These are phyloP conservation scores for Leguminivora glycinivorella DNA, from an alignment of 1,140 invertebrate genomes.

Conservation along the genomic window DNA sequence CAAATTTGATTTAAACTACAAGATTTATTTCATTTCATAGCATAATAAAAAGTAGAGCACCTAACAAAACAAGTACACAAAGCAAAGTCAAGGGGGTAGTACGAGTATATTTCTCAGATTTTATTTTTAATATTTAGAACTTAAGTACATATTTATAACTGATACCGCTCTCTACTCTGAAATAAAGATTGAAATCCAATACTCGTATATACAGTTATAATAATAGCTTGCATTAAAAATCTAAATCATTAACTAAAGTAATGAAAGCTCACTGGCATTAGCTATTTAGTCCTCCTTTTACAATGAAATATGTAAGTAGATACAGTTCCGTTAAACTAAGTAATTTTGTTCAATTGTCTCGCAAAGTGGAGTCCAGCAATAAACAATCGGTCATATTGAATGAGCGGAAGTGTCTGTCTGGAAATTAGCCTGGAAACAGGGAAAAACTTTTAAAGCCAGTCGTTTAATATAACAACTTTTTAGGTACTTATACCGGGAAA, in stretches of 20 bases:
- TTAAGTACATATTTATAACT: no score
- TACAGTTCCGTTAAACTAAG: conserved; percentile 63
- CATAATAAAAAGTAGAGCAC: no score
- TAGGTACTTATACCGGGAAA: conserved; percentile 44
- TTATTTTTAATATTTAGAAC: no score
- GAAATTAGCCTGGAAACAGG: conserved; percentile 74
- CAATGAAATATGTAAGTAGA: conserved; percentile 25
- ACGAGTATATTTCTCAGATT: no score
- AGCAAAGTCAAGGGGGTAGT: no score
- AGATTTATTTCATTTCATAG: no score
- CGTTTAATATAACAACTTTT: conserved; percentile 72
- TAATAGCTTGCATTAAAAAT: background rate
- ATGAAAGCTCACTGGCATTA: background rate
- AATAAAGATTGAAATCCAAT: no score
- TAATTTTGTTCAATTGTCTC: conserved; percentile 73
- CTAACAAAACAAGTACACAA: no score
- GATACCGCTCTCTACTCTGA: no score
- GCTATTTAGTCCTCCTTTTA: conserved; percentile 7
- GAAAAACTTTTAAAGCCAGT: conserved; percentile 69
- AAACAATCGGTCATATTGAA: conserved; percentile 77
- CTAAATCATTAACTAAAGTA: background rate
- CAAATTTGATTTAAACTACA: no score
- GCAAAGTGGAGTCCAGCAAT: conserved; percentile 60
- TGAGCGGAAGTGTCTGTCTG: conserved; percentile 75
- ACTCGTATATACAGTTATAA: background rate